These are phyloP conservation scores for Chelon labrosus DNA, from an alignment of 2,797 vertebrate genomes.

Conservation along the genomic window DNA sequence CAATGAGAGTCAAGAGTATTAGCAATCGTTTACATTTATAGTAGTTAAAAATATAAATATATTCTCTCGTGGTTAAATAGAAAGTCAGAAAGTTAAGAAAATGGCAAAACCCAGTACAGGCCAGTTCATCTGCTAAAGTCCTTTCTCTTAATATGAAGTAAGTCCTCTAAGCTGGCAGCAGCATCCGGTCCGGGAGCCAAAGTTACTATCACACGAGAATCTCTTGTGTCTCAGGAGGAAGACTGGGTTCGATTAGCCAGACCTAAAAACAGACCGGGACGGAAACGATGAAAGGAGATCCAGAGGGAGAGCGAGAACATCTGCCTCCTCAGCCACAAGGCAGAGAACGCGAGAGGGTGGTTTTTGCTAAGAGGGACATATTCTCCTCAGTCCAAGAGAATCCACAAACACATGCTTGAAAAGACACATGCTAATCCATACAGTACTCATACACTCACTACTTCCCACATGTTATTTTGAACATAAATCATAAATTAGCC, in stretches of 20 bases:
- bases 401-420: constrained; percentile 59
- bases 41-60: neutral
- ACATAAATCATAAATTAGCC: constrained; percentile 30
- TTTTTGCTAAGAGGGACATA: constrained; percentile 41
- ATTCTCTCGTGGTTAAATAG: constrained; percentile 21
- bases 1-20: too few relatives aligned
- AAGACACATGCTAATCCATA: constrained; percentile 33
- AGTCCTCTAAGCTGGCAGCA: constrained; percentile 63
- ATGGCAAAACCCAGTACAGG: constrained; percentile 24
- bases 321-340: constrained; percentile 67
- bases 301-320: constrained; percentile 72
- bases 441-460: constrained; percentile 2
- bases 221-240: constrained; percentile 56
- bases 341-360: constrained; percentile 19
- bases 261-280: constrained; percentile 75
- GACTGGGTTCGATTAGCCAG: constrained; percentile 72
- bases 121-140: constrained; percentile 64
- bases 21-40: too few relatives aligned
- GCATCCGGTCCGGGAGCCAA: constrained; percentile 55
- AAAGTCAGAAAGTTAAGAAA: constrained; percentile 38
- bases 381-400: constrained; percentile 47
- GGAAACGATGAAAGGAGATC: constrained; percentile 72
- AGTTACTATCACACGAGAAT: constrained; percentile 79
- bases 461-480: constrained; percentile 29
- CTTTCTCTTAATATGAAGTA: constrained; percentile 54